A percentile compares a stretch with the other conserved stretches of the same genome.
Evolutionary conservation across 2,888 invertebrate genomes (phyloP).

Genomic region (Cryptocheilus praepositus): DNA sequence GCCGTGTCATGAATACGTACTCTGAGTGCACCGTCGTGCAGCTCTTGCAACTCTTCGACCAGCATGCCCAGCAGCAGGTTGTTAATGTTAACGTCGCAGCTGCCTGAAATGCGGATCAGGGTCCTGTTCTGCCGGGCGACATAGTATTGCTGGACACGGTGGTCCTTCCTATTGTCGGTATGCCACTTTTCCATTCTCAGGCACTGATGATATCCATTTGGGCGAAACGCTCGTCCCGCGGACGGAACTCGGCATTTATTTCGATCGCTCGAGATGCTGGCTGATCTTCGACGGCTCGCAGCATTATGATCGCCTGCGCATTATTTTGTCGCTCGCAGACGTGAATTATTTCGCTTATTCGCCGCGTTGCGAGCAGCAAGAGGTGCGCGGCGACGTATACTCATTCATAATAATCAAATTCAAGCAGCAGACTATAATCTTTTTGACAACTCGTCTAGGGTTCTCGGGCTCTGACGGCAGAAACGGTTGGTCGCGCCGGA

Average conservation of each 20-base stretch:
- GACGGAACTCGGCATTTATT: no score
- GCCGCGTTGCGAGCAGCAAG: no score
- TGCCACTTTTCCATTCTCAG: conserved; percentile 37
- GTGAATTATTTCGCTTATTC: no score
- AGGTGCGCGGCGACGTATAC: background rate
- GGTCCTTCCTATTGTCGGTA: conserved; percentile 33
- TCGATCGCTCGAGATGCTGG: no score
- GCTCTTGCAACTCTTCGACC: conserved; percentile 59
- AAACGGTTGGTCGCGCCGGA: no score
- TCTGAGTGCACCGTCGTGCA: conserved; percentile 54
- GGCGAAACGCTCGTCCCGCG: no score
- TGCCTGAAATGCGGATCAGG: conserved; percentile 56
- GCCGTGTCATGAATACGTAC: conserved; percentile 55
- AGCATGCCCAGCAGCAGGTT: conserved; percentile 61
- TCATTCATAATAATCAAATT: conserved; percentile 10
- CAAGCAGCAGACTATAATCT: conserved; percentile 7
- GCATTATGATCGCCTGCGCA: no score
- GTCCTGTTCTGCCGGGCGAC: conserved; percentile 58
- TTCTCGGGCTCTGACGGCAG: background rate
- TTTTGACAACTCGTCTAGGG: conserved; percentile 6
- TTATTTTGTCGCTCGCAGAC: no score
- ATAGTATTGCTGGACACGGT: conserved; percentile 47
- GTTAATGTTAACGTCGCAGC: conserved; percentile 56
- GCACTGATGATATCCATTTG: conserved; percentile 12
- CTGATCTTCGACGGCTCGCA: no score